phyloP scores from a whole-genome alignment of 2,888 invertebrate species.

The Hyposoter didymator region DNA sequence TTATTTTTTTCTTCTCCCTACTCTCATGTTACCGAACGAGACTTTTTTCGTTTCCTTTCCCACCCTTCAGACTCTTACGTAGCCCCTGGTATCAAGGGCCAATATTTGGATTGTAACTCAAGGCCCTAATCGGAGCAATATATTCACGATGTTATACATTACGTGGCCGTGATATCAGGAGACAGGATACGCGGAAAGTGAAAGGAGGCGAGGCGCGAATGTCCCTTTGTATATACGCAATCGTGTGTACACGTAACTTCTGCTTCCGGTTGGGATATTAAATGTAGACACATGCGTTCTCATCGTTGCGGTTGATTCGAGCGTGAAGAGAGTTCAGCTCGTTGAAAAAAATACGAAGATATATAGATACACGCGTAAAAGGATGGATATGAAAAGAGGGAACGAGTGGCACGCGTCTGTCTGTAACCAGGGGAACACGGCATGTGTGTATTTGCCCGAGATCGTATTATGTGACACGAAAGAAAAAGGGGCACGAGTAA shows the following conservation, averaged over 20 bases:
- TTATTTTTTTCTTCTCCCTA: background rate
- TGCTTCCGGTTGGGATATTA: conserved; percentile 62
- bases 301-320: conserved; percentile 30
- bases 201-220: conserved; percentile 34
- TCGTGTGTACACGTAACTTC: conserved; percentile 51
- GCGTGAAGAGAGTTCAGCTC: conserved; percentile 29
- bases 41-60: conserved; percentile 6
- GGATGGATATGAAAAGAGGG: background rate
- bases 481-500: conserved; percentile 29
- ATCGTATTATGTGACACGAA: conserved; percentile 23
- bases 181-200: conserved; percentile 31
- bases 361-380: background rate
- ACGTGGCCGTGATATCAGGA: conserved; percentile 43
- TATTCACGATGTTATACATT: conserved; percentile 33
- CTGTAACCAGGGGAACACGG: background rate
- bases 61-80: background rate
- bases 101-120: conserved; percentile 53
- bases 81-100: background rate
- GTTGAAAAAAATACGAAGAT: conserved; percentile 16
- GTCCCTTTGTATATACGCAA: conserved; percentile 38
- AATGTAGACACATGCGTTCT: conserved; percentile 44
- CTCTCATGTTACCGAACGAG: conserved; percentile 3
- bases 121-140: conserved; percentile 56
- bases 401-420: conserved; percentile 42
- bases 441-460: conserved; percentile 5